Percentiles rank a stretch among this genome's conserved stretches.
Evolutionary conservation across 2,888 invertebrate genomes (phyloP).

Genomic region (Drosophila yooni): DNA sequence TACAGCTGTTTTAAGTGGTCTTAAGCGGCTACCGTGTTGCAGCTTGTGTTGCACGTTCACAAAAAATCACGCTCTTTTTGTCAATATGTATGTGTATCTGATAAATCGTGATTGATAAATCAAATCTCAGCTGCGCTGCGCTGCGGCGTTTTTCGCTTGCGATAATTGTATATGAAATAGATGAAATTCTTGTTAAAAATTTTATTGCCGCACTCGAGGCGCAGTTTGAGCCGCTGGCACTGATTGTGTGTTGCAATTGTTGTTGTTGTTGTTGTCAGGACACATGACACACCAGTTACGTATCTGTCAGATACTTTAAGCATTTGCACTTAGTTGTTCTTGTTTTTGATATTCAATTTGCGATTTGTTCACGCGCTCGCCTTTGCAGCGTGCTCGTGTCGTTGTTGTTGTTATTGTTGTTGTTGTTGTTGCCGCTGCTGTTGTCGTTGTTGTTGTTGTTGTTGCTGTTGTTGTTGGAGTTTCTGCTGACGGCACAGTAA

Average conservation of each 20-base stretch:
- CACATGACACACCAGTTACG: conserved; percentile 69
- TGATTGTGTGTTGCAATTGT: conserved; percentile 29
- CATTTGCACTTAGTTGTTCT: conserved; percentile 57
- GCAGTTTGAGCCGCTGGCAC: conserved; percentile 44
- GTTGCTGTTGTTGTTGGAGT: conserved; percentile 37
- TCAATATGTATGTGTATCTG: conserved; percentile 44
- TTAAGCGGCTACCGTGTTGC: conserved; percentile 39
- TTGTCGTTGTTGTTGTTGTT: conserved; percentile 12
- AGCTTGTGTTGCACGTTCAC: conserved; percentile 31
- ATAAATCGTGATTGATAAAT: conserved; percentile 8
- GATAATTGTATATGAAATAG: conserved; percentile 83
- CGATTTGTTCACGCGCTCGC: conserved; percentile 47
- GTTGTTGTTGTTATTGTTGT: conserved; percentile 15
- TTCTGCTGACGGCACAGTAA: conserved; percentile 72
- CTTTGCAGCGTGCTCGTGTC: conserved; percentile 44
- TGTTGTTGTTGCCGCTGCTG: not conserved
- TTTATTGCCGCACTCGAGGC: conserved; percentile 70
- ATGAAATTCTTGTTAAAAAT: conserved; percentile 79
- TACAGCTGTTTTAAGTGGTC: conserved; percentile 71
- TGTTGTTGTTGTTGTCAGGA: conserved; percentile 41
- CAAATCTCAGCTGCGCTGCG: conserved; percentile 27
- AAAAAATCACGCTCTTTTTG: conserved; percentile 71
- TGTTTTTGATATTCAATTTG: conserved; percentile 40
- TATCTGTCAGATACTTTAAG: conserved; percentile 62
- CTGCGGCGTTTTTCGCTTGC: conserved; percentile 70